Percentiles rank a stretch among this genome's conserved stretches.
These are phyloP conservation scores for Coelopa frigida DNA, from an alignment of 1,140 invertebrate species.

Conservation along the genomic window DNA sequence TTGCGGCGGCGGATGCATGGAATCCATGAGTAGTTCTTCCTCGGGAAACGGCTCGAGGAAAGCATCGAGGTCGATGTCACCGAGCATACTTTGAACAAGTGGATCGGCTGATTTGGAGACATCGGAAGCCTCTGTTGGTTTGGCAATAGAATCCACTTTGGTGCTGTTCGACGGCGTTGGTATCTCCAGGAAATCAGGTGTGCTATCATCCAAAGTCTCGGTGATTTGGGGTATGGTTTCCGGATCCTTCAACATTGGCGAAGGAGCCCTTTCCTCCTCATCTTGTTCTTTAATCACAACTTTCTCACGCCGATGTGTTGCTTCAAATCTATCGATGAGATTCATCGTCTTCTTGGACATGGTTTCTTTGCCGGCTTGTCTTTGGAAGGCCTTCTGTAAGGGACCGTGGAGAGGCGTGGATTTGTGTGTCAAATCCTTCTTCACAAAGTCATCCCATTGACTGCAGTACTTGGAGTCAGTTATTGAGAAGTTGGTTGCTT, in stretches of 20 bases:
- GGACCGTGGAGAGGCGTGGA: background rate
- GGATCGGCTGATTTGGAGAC: background rate
- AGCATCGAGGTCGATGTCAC: constrained; percentile 27
- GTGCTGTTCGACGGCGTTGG: too few species aligned
- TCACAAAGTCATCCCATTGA: constrained; percentile 19
- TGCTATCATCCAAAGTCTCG: background rate
- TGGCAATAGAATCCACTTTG: background rate
- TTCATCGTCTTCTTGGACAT: background rate
- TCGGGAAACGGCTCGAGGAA: constrained; percentile 33
- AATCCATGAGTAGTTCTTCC: constrained; percentile 15
- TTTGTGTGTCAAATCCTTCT: constrained; percentile 5
- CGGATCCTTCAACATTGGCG: too few species aligned
- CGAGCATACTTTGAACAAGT: constrained; percentile 15
- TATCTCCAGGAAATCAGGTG: background rate
- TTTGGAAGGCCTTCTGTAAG: background rate
- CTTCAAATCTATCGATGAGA: too few species aligned
- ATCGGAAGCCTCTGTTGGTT: background rate
- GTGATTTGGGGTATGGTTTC: background rate
- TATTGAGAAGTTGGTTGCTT: too few species aligned
- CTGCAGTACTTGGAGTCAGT: constrained; percentile 20
- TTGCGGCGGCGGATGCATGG: background rate
- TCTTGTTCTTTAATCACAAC: background rate
- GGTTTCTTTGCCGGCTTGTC: background rate
- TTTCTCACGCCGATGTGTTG: too few species aligned
- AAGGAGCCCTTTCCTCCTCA: background rate